Evolutionary conservation across 2,888 invertebrate species (phyloP), one percentile per base, ranked within the genome.

Genomic region (Oscheius sp.): DNA sequence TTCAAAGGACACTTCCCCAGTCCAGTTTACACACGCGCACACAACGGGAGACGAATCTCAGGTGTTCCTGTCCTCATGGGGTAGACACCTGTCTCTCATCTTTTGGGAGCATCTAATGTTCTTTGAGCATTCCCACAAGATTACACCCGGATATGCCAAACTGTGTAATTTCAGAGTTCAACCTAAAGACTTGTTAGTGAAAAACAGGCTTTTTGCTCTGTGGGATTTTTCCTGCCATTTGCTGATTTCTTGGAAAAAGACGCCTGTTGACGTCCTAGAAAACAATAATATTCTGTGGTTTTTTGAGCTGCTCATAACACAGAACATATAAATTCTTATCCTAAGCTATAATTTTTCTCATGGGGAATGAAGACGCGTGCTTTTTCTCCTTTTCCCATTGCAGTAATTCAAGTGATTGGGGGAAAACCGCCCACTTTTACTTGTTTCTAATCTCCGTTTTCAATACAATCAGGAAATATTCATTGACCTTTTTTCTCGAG

Each of bases 31-130:
- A 35, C 35, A 35, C 35, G 9, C 35, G 9, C 35, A 3, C 5
- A 35, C 5, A 35, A 9, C 5, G 35, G 9, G 35, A 35, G 35
- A 35, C 35, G 35, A 35, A 35, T 35, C 49, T 49, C 49, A 49
- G 49, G 49, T 49, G 49, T 55, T 55, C 55, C 3, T 25, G 18
- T 25, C 25, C 55, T 55, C 49, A n/a, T n/a, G 49, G 55, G 21
- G 55, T 5, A 25, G 25, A 55, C 55, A 55, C 23, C 55, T 55
- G 25, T 55, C 55, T 21, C 23, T 25, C 21, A 49, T 49, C 21
- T 55, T 23, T 23, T 23, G 55, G 21, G 13, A 55, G 55, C 35
- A 35, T 35, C 35, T 35, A 35, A 55, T 55, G 55, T 49, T 49
- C 49, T 49, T 21, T 49, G 49, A 49, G 16, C 49, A 49, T 49